Base-by-base conservation (phyloP, 2,113 vertebrate species). In the Stercorarius parasiticus region DNA sequence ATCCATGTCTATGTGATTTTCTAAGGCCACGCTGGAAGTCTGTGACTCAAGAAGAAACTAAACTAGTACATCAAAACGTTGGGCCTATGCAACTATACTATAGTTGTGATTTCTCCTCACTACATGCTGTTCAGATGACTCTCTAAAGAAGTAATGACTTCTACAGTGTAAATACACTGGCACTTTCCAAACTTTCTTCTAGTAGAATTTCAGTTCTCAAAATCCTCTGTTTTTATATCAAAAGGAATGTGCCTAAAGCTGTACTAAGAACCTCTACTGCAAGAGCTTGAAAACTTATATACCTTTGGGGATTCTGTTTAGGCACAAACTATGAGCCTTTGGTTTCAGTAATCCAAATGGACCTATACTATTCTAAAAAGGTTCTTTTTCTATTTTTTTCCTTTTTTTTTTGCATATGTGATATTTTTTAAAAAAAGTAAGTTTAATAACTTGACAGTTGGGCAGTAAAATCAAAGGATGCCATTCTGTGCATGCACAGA, bases 351-450 rank as follows among this genome's bases (percentile, higher is more conserved):
- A 22, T 66, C 9, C 15, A 34, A 73, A 6, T 84, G 20, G 56
- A 49, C 13, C 8, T 30, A 0, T 47, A 23, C 8, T 64, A 26
- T 43, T 81, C 34, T 82, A 29, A 71, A 89, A 73, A 29, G 13
- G 2, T 50, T 43, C 9, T 49, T 76, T 25, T 55, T 34, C 1
- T 32, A 5, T 16, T 27, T 38, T 19, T 25, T 29, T 32, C 6
- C 6, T n/a, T 13, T 26, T 11, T 29, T n/a, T 62, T 71, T 45
- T 20, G 0, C 11, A 52, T 38, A 12, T 42, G 2, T 2, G 1
- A 6, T 49, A 38, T 88, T 45, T 45, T 45, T 19, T 9, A 19
- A 45, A 53, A 43, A 53, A 80, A 40, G 21, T 18, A 43, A 69
- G 20, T 71, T 43, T 16, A 79, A 2, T 53, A 72, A 69, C 40